These are phyloP conservation scores for Eclectus roratus DNA, from an alignment of 2,113 vertebrate species.

Conservation along the genomic window DNA sequence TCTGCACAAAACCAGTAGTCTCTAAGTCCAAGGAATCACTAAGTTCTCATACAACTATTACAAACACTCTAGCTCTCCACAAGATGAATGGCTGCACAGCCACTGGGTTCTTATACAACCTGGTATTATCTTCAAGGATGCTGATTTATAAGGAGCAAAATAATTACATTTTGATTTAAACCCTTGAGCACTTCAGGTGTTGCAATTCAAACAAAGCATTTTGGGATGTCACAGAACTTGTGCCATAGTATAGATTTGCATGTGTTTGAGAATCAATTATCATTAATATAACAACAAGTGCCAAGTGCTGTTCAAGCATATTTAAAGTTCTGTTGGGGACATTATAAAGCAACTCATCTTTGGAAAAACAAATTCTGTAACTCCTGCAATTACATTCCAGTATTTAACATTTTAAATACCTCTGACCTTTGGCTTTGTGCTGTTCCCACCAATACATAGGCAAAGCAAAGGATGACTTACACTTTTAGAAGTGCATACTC, in stretches of 20 bases:
- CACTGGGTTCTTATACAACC: neutral
- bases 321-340: neutral
- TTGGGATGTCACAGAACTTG: neutral
- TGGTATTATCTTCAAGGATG: neutral
- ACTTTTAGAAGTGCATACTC: neutral
- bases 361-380: neutral
- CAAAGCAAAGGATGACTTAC: neutral
- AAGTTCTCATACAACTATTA: neutral
- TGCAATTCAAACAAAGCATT: neutral
- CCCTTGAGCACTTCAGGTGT: neutral
- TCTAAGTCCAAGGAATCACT: neutral
- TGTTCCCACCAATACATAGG: neutral
- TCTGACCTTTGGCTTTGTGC: neutral
- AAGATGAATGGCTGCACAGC: neutral
- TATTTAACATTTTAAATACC: neutral
- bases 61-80: neutral
- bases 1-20: neutral
- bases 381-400: neutral
- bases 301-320: neutral
- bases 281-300: slow-evolving; percentile 8
- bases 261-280: slow-evolving; percentile 36
- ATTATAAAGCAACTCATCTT: neutral
- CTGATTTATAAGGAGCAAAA: slow-evolving; percentile 40
- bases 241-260: neutral
- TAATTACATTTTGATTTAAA: slow-evolving; percentile 61